Evolutionary conservation across 2,888 invertebrate genomes (phyloP).

Genomic region (Chloromyia formosa): DNA sequence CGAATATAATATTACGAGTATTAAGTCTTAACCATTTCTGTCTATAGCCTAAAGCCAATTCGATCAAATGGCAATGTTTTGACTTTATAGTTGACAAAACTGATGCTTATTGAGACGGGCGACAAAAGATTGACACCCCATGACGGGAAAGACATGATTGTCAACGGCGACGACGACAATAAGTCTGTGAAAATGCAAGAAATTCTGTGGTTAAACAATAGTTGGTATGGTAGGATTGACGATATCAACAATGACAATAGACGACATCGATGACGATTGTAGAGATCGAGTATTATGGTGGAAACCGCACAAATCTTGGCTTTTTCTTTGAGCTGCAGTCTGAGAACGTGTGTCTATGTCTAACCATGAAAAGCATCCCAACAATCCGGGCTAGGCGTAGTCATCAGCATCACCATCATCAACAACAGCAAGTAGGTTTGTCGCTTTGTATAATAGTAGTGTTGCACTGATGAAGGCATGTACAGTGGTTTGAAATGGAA

Average conservation of each 20-base stretch:
- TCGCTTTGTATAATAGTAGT: background rate
- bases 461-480: background rate
- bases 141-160: conserved; percentile 4
- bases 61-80: conserved; percentile 31
- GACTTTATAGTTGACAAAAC: conserved; percentile 23
- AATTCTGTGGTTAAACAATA: conserved; percentile 35
- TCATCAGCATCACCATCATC: conserved; percentile 17
- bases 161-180: conserved; percentile 28
- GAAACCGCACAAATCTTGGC: conserved; percentile 3
- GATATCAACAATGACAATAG: background rate
- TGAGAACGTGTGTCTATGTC: conserved; percentile 15
- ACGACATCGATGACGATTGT: conserved; percentile 5
- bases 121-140: conserved; percentile 37
- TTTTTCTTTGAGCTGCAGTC: background rate
- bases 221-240: background rate
- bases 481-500: background rate
- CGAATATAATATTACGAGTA: conserved; percentile 4
- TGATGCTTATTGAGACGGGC: conserved; percentile 31
- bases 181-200: conserved; percentile 43
- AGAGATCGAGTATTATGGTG: background rate
- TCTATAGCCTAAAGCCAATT: conserved; percentile 13
- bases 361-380: conserved; percentile 30
- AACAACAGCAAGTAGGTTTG: background rate
- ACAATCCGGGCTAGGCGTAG: background rate
- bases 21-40: conserved; percentile 26